Evolutionary conservation across 2,797 vertebrate species (phyloP).

Genomic region (Hybognathus amarus): DNA sequence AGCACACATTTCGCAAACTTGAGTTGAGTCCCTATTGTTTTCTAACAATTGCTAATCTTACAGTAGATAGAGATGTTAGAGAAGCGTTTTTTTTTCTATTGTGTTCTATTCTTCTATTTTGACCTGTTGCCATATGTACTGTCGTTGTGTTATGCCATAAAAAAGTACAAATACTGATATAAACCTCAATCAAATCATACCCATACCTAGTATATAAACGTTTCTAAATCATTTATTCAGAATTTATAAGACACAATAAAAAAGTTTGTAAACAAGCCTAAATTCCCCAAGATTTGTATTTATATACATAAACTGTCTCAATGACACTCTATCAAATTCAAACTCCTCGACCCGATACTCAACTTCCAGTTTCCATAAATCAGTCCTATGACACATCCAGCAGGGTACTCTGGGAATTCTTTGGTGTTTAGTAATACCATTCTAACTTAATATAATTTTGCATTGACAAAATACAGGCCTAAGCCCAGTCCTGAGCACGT

Average conservation of each 20-base stretch:
- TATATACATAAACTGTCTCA: conserved; percentile 13
- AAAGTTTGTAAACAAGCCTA: conserved; percentile 47
- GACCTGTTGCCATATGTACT: neutral
- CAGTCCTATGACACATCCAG: conserved; percentile 48
- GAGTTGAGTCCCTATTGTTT: conserved; percentile 1
- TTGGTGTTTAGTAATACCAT: conserved; percentile 57
- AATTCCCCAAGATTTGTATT: conserved; percentile 35
- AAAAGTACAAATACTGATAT: neutral
- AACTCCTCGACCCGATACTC: conserved; percentile 31
- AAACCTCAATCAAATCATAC: conserved; percentile 1
- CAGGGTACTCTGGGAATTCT: conserved; percentile 38
- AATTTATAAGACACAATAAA: conserved; percentile 52
- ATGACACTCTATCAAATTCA: conserved; percentile 37
- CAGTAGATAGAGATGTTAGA: neutral
- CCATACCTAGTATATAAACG: conserved; percentile 11
- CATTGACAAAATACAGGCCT: conserved; percentile 47
- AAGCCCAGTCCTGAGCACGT: conserved; percentile 52
- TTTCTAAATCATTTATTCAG: conserved; percentile 40
- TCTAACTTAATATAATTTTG: conserved; percentile 46
- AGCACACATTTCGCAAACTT: neutral
- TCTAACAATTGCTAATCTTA: conserved; percentile 6
- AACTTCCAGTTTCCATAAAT: conserved; percentile 27
- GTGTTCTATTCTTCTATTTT: neutral
- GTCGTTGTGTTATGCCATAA: neutral
- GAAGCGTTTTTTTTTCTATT: neutral